Evolutionary conservation across 2,113 vertebrate genomes (phyloP).

Genomic region (Hydrochoerus hydrochaeris): DNA sequence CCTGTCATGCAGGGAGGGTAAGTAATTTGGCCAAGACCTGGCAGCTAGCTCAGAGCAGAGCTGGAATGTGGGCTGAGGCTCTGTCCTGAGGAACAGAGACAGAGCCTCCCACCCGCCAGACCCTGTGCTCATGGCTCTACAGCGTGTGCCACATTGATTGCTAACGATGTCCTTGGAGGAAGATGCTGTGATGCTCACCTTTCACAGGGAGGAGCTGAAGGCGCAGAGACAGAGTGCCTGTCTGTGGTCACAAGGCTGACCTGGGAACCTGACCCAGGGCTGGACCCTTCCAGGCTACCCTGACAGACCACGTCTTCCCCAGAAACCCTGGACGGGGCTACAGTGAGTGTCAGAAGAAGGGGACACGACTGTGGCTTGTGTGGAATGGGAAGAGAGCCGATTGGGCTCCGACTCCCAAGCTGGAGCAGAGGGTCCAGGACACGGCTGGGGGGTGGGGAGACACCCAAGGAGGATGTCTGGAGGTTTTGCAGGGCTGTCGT

Average conservation of each 20-base stretch:
- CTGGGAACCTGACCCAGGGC: neutral
- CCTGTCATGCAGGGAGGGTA: neutral
- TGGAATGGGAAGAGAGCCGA: neutral
- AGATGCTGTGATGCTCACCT: neutral
- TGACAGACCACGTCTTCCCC: neutral
- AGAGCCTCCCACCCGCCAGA: neutral
- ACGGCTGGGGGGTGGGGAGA: neutral
- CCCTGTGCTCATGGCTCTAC: neutral
- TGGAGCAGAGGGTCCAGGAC: neutral
- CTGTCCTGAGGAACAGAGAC: neutral
- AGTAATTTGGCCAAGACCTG: neutral
- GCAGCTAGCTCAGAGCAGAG: neutral
- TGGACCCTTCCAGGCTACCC: neutral
- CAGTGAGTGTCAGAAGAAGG: neutral
- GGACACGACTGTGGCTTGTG: rapidly evolving
- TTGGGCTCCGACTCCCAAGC: neutral
- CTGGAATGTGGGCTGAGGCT: neutral
- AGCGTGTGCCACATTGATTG: neutral
- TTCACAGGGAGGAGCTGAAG: neutral
- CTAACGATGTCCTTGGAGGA: neutral
- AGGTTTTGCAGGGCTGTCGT: neutral
- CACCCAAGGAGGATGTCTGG: neutral
- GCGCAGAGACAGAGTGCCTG: neutral
- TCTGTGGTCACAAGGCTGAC: neutral
- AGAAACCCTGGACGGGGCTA: neutral